Evolutionary conservation across 1,140 invertebrate genomes (phyloP).

Genomic region (Drosophila virilis): DNA sequence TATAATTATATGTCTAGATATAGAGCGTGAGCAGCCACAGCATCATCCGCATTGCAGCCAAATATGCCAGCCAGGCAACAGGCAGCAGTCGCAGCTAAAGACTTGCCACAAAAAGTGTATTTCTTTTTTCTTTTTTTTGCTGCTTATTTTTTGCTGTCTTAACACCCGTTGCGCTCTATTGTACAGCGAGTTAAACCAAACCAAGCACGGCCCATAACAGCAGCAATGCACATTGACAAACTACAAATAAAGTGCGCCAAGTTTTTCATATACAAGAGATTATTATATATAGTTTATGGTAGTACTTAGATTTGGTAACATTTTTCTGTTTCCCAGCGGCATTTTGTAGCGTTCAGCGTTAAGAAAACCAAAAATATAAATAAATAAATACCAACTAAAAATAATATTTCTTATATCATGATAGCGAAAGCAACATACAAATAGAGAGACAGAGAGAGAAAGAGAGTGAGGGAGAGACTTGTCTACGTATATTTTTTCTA

Average conservation of each 20-base stretch:
- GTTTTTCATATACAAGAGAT: slow-evolving; percentile 10
- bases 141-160: background rate
- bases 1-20: slow-evolving; percentile 31
- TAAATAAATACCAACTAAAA: slow-evolving; percentile 4
- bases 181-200: slow-evolving; percentile 22
- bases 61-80: slow-evolving; percentile 21
- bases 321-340: slow-evolving; percentile 16
- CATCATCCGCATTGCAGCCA: slow-evolving; percentile 51
- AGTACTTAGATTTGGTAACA: slow-evolving; percentile 12
- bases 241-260: slow-evolving; percentile 70
- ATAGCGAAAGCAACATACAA: slow-evolving; percentile 43
- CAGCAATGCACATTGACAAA: slow-evolving; percentile 44
- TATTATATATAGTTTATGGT: slow-evolving; percentile 16
- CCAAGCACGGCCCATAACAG: slow-evolving; percentile 38
- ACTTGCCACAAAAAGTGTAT: slow-evolving; percentile 32
- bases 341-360: slow-evolving; percentile 14
- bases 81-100: slow-evolving; percentile 18
- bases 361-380: slow-evolving; percentile 15
- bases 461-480: slow-evolving; percentile 13
- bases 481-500: slow-evolving; percentile 3
- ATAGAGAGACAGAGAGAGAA: slow-evolving; percentile 10
- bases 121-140: background rate
- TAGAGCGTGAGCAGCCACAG: slow-evolving; percentile 60
- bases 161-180: slow-evolving; percentile 3
- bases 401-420: slow-evolving; percentile 22